Evolutionary conservation across 1,140 invertebrate genomes (phyloP), one percentile per base, ranked within the genome.

Genomic region (Aphelenchoides avenae): DNA sequence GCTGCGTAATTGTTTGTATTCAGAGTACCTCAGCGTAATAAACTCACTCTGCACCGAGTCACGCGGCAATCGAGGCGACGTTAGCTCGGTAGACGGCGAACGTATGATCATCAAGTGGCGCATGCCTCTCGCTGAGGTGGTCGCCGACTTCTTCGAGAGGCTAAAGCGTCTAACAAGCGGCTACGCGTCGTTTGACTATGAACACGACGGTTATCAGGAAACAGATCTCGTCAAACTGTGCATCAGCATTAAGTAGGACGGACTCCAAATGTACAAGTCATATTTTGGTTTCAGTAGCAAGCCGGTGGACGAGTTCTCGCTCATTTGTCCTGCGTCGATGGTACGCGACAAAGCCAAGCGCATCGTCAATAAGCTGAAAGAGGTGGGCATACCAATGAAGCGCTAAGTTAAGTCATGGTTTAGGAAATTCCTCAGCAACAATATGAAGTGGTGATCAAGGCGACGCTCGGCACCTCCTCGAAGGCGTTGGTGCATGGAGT

Each of bases 111-210:
- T 94, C 66, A 86, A 87, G 66, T 91, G 86, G 70, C 80, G 85
- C 47, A 79, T 98, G 30, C 93, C 93, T 6, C 77, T 97, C 2
- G 88, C 85, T 76, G 93, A 98, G 83, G 87, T 98, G 26, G 85
- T 96, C 1, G 75, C 93, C 2, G 90, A 96, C 73, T 96, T 98
- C 78, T 91, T 93, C 78, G 92, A 97, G 78, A 81, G 84, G 24
- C 78, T 98, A 0, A 98, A 75, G 44, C 34, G 52, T 46, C 11
- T 64, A 11, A 72, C 55, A 1, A 94, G 90, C 1, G 93, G 93
- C 9, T 96, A 91, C 81, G 92, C 90, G 7, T 93, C 89, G 78
- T 97, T 98, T 80, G 92, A 96, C 80, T 97, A 97, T 79, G 89
- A 96, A 80, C 87, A 94, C 78, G 76, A 84, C 74, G 90, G 87